A percentile compares a stretch with the other conserved stretches of the same genome.
These are phyloP conservation scores for Odontomyia ornata DNA, from an alignment of 2,888 invertebrate genomes.

Conservation along the genomic window DNA sequence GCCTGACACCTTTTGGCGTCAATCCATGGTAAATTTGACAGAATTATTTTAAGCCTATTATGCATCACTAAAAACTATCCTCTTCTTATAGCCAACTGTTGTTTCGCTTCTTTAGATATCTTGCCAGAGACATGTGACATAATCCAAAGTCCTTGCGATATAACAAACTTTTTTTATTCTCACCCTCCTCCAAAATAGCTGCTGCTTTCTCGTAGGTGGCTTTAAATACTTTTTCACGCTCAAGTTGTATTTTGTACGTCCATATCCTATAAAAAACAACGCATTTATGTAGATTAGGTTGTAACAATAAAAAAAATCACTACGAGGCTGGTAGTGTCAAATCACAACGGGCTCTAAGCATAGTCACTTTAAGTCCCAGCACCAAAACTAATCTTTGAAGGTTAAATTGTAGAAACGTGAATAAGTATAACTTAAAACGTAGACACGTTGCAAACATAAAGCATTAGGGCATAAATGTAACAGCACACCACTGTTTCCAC, in stretches of 20 bases:
- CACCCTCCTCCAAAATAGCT: background rate
- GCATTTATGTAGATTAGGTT: background rate
- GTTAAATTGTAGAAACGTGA: background rate
- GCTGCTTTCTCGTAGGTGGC: background rate
- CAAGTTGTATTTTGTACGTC: background rate
- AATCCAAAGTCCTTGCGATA: background rate
- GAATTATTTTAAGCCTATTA: background rate
- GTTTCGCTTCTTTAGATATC: background rate
- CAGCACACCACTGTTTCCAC: background rate
- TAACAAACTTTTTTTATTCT: background rate
- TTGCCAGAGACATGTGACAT: background rate
- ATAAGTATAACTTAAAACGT: background rate
- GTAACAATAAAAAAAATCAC: too few species aligned
- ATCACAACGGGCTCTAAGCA: background rate
- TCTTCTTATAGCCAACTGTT: background rate
- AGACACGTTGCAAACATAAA: background rate
- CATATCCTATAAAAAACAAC: slow-evolving; percentile 1
- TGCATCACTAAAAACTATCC: background rate
- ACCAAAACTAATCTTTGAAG: background rate
- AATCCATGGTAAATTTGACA: background rate
- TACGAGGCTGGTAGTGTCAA: too few species aligned
- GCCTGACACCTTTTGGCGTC: background rate
- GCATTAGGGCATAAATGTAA: background rate
- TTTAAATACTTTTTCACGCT: background rate
- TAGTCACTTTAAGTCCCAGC: background rate